Base-by-base conservation (phyloP, 53 echinoderm and acorn worm genomes). In the Temnopleurus reevesii region DNA sequence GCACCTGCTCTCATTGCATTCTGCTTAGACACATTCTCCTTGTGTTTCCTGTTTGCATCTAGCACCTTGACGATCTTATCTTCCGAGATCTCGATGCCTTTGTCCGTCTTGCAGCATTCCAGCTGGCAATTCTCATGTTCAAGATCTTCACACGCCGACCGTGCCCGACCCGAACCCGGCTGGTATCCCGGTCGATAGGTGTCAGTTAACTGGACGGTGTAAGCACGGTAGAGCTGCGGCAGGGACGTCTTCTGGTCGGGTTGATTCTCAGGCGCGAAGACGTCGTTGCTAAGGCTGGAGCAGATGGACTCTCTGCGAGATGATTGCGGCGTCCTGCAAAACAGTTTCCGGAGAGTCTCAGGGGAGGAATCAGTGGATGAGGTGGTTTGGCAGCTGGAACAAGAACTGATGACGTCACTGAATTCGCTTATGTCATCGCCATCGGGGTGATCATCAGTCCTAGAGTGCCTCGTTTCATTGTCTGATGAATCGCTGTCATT, bases 121-220 rank as follows among this genome's bases (percentile, higher is more conserved):
- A 91, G 66, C n/a, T 86, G 51, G 57, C 91, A 91, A 23, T 71
- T 45, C 12, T 63, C 66, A 30, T 58, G 58, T 6, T 64, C 27
- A 29, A 25, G 29, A 10, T 64, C 51, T 1, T 54, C 86, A 27
- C 56, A 5, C 1, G 76, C 34, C 7, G 34, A 46, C 0, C 34
- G 28, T 6, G 54, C 53, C 33, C 46, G 38, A 28, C 46, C n/a
- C 31, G 49, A 71, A 25, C 33, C 19, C 21, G 54, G 36, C 56
- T 83, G 83, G 36, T 33, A 53, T 13, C 93, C 90, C 7, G 86
- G 86, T 59, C 90, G 59, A 26, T 53, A 93, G 0, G 93, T 85
- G 51, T 90, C 76, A 13, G 54, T 76, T 45, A 93, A 81, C 30
- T 93, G 93, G 4, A 57, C 31, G 0, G 84, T 25, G 54, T 61